A percentile compares a stretch with the other conserved stretches of the same genome.
phyloP scores from a whole-genome alignment of 2,888 invertebrate genomes.

The Ramazzottius varieornatus region DNA sequence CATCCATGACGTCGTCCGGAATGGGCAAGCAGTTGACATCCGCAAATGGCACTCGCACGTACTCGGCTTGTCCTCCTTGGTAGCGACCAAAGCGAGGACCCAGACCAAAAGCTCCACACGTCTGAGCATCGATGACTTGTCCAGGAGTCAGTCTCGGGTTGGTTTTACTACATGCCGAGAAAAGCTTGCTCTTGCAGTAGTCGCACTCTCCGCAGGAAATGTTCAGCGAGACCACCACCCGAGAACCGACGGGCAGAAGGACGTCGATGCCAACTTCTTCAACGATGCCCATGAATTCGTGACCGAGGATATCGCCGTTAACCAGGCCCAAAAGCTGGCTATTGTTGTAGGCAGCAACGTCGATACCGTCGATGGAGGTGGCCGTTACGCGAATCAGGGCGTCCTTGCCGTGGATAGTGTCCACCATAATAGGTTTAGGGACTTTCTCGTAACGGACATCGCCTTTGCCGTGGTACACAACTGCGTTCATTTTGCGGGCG shows the following conservation, averaged over 20 bases:
- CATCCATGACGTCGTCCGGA: slow-evolving; percentile 4
- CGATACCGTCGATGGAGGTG: too few species aligned
- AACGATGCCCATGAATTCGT: slow-evolving; percentile 6
- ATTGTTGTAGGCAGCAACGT: too few species aligned
- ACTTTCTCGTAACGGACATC: too few species aligned
- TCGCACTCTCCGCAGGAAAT: background rate
- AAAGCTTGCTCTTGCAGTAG: background rate
- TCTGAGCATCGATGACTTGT: background rate
- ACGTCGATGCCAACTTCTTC: slow-evolving; percentile 8
- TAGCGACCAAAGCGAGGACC: background rate
- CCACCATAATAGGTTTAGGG: too few species aligned
- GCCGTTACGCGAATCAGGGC: too few species aligned
- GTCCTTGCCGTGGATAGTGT: too few species aligned
- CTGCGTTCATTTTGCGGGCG: too few species aligned
- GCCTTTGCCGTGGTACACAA: too few species aligned
- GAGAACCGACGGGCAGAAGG: background rate
- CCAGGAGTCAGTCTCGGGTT: background rate
- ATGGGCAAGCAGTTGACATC: slow-evolving; percentile 7
- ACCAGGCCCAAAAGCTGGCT: slow-evolving; percentile 9
- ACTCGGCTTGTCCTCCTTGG: slow-evolving; percentile 5
- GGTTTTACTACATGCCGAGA: background rate
- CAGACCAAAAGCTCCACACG: background rate
- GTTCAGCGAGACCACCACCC: background rate
- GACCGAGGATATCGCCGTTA: slow-evolving; percentile 8
- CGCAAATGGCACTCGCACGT: slow-evolving; percentile 5